Evolutionary conservation across 2,888 invertebrate species (phyloP), one percentile per base, ranked within the genome.

Genomic region (Epistrophella euchroma): DNA sequence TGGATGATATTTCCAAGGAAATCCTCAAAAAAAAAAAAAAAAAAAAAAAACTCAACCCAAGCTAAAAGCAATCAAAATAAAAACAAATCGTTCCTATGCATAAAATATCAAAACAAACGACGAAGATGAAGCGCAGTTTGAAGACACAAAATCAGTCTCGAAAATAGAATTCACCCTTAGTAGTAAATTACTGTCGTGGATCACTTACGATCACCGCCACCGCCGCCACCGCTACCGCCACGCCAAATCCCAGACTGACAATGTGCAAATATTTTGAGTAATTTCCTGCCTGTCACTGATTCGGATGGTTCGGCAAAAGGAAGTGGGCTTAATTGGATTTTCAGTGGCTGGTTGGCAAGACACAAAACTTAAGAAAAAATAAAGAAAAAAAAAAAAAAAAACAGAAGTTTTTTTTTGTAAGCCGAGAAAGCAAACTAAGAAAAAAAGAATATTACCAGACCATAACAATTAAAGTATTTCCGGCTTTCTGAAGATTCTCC

Each of bases 381-480:
- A 37, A 37, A 37, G 5, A 15, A 13, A 40, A 40, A 40, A 13
- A 25, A 55, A 43, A 25, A 28, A 19, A 22, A 43, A 45, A n/a
- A 58, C 66, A 40, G 25, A 79, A 43, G 40, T 40, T 40, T 32
- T 40, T 32, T 37, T 15, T 28, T 37, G 32, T n/a, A 70, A 28
- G 60, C 9, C 22, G 35, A 79, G 56, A 43, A 60, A 58, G 71
- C 22, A 58, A n/a, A 17, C 35, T 35, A 72, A 64, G 43, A 71
- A 62, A 55, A 55, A 17, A 62, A 70, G 62, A 77, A 81, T 76
- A 77, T 60, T 68, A 80, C 55, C 85, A 85, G 85, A 85, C 85
- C 85, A 85, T 85, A 85, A 85, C 85, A 85, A 85, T 85, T 85
- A 85, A 85, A 80, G 85, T 77, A 72, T 72, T 85, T 85, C 85